Evolutionary conservation across 2,888 invertebrate genomes (phyloP), one percentile per base, ranked within the genome.

Genomic region (Watsonalla cultraria): DNA sequence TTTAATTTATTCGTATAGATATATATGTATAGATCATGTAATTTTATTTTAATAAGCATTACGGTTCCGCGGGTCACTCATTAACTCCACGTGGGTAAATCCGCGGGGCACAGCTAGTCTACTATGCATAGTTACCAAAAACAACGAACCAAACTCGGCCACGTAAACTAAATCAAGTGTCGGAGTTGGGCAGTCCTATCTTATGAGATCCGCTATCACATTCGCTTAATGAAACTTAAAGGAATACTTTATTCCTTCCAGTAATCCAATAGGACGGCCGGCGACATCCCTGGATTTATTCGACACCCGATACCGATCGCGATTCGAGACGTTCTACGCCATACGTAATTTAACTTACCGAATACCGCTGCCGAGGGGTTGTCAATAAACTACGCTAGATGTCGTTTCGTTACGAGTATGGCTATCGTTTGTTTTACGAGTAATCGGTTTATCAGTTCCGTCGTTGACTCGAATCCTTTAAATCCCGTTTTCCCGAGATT

Each of bases 151-250:
- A 62, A 61, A 55, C 53, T 56, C 54, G 61, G 62, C 57, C 62
- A 65, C 70, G 61, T 66, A 71, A 57, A 64, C 57, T 69, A 68
- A 69, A 68, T 70, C 68, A 65, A 66, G 66, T 62, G 72, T 65
- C 68, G 68, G 65, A 76, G 34, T 13, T 37, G 9, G 15, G 46
- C 24, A 61, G 59, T 64, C 62, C 63, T 66, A 76, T 64, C 69
- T 70, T 66, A 72, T 73, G 72, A 52, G 55, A 56, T 58, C 74
- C 68, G 62, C 72, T 72, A 69, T 62, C 65, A 61, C 74, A 71
- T 86, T 87, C 88, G 82, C 80, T 88, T 89, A 90, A 90, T 89
- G 89, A 89, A 89, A 87, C 86, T 90, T 83, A 86, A 86, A 87
- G 85, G 86, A 84, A 84, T 83, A 84, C 84, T 83, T 80, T 80